Percentiles rank a stretch among this genome's conserved stretches.
Conservation (phyloP, 2,113 vertebrate species). For the Channa argus region DNA sequence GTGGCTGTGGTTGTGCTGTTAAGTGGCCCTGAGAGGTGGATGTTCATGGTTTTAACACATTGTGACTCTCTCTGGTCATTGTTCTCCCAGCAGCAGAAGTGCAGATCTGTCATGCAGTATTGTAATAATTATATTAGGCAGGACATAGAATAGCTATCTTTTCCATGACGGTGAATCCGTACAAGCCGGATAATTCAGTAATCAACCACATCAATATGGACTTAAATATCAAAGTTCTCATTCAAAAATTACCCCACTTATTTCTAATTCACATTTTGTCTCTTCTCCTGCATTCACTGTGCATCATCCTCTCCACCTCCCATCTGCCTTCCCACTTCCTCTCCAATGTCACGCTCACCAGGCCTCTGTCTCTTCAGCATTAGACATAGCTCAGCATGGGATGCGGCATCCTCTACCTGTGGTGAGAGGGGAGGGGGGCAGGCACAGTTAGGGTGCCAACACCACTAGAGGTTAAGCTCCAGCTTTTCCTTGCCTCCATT, state of each 20-base stretch:
- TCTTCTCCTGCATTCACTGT: constrained; percentile 7
- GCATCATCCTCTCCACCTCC: neutral
- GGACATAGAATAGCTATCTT: constrained; percentile 25
- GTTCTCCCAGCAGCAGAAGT: constrained; percentile 30
- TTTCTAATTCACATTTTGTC: neutral
- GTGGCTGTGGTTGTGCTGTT: constrained; percentile 33
- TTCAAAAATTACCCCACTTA: constrained; percentile 1
- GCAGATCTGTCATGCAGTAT: constrained; percentile 41
- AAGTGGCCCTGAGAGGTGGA: constrained; percentile 63
- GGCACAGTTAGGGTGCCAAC: constrained; percentile 56
- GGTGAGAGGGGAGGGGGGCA: constrained; percentile 46
- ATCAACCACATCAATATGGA: constrained; percentile 37
- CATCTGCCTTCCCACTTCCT: neutral
- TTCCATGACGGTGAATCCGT: constrained; percentile 42
- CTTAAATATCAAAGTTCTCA: constrained; percentile 47
- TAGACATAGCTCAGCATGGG: constrained; percentile 35
- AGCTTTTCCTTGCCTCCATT: constrained; percentile 2
- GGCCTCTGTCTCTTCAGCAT: constrained; percentile 35
- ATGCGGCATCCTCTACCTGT: constrained; percentile 66
- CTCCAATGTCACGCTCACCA: neutral
- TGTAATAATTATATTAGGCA: constrained; percentile 53
- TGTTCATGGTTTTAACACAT: constrained; percentile 56
- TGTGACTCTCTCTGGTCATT: constrained; percentile 64
- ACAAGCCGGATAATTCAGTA: constrained; percentile 39
- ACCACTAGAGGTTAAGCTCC: constrained; percentile 56